Evolutionary conservation across 2,888 invertebrate species (phyloP).

Genomic region (Volucella inflata): DNA sequence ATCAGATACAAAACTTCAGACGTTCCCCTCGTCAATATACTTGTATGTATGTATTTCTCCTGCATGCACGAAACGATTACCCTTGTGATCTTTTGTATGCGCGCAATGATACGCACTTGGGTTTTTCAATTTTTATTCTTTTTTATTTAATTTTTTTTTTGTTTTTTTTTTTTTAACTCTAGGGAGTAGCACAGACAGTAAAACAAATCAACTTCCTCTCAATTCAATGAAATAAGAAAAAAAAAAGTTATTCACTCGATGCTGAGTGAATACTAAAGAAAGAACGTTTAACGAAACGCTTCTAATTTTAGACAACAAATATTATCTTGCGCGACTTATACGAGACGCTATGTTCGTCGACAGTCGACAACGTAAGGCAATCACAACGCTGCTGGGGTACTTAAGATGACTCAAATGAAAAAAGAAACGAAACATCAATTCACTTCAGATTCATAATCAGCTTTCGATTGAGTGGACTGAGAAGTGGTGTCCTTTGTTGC

Average conservation of each 20-base stretch:
- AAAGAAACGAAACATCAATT: slow-evolving; percentile 38
- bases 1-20: not conserved
- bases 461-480: slow-evolving; percentile 26
- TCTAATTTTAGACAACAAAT: slow-evolving; percentile 72
- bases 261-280: slow-evolving; percentile 73
- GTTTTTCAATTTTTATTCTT: slow-evolving; percentile 32
- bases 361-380: slow-evolving; percentile 29
- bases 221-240: slow-evolving; percentile 20
- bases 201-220: slow-evolving; percentile 73
- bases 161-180: slow-evolving; percentile 23
- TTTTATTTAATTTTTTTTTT: slow-evolving; percentile 26
- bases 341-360: slow-evolving; percentile 50
- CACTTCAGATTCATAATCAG: slow-evolving; percentile 13
- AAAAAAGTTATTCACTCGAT: slow-evolving; percentile 59
- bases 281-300: slow-evolving; percentile 67
- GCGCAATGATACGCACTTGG: slow-evolving; percentile 65
- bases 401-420: slow-evolving; percentile 36
- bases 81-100: slow-evolving; percentile 59
- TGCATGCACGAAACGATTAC: slow-evolving; percentile 42
- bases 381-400: slow-evolving; percentile 47
- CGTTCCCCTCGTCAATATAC: slow-evolving; percentile 36
- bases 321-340: slow-evolving; percentile 61
- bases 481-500: slow-evolving; percentile 56
- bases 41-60: not conserved
- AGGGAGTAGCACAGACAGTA: slow-evolving; percentile 54